Conservation (phyloP, 1,140 invertebrate genomes). For the Episyrphus balteatus region DNA sequence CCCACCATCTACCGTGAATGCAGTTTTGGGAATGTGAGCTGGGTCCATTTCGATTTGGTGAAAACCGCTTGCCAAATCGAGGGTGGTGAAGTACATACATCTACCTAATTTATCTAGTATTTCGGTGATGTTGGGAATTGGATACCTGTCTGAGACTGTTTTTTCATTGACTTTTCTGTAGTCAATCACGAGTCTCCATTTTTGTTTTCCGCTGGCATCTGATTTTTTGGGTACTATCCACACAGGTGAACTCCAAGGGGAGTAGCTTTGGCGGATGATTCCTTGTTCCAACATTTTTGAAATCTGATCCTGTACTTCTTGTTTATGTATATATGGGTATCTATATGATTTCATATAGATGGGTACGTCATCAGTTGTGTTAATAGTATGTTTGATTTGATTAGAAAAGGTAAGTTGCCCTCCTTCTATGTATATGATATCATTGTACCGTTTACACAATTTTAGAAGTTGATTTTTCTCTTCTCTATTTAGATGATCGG, state of each 20-base stretch:
- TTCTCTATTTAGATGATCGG: background rate
- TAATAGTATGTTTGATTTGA: slow-evolving; percentile 22
- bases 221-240: slow-evolving; percentile 21
- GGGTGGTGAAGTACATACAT: slow-evolving; percentile 29
- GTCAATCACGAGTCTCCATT: slow-evolving; percentile 28
- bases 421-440: slow-evolving; percentile 16
- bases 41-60: slow-evolving; percentile 36
- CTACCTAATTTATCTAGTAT: slow-evolving; percentile 33
- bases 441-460: slow-evolving; percentile 1
- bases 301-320: slow-evolving; percentile 19
- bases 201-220: slow-evolving; percentile 6
- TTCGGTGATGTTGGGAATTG: slow-evolving; percentile 39
- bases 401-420: slow-evolving; percentile 11
- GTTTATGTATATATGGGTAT: slow-evolving; percentile 23
- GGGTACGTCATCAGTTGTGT: slow-evolving; percentile 10
- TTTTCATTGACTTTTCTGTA: slow-evolving; percentile 34
- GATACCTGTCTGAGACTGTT: slow-evolving; percentile 38
- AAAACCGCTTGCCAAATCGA: slow-evolving; percentile 39
- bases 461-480: slow-evolving; percentile 2
- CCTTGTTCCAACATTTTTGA: slow-evolving; percentile 20
- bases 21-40: slow-evolving; percentile 32
- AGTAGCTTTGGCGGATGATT: slow-evolving; percentile 15
- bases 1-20: slow-evolving; percentile 23
- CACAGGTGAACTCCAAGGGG: slow-evolving; percentile 14
- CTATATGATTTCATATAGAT: slow-evolving; percentile 18